These are phyloP conservation scores for Natrix natrix DNA, from an alignment of 2,797 vertebrate species.

Conservation along the genomic window DNA sequence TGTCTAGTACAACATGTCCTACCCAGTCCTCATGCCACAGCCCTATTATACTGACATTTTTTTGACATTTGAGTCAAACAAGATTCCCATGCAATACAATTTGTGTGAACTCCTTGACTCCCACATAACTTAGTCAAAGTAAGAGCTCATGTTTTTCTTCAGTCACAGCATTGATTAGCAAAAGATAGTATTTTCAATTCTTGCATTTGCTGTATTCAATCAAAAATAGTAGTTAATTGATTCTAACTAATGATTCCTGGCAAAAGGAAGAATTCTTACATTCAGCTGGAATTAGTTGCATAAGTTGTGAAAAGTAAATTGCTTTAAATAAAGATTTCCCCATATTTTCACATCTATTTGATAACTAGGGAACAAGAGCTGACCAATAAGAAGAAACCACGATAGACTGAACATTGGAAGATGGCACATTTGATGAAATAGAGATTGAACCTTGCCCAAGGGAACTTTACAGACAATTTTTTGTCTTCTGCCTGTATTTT, in stretches of 20 bases:
- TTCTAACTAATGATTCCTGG: constrained; percentile 23
- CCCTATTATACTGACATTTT: not conserved
- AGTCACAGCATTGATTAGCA: constrained; percentile 26
- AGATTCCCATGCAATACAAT: not conserved
- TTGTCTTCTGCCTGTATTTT: not conserved
- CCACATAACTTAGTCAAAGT: constrained; percentile 24
- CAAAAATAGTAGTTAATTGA: constrained; percentile 43
- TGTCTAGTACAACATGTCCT: not conserved
- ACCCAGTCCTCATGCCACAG: not conserved
- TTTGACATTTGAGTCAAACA: too few species aligned
- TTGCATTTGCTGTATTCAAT: constrained; percentile 24
- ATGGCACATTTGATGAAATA: not conserved
- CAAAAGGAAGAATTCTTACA: constrained; percentile 24
- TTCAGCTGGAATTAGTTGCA: constrained; percentile 30
- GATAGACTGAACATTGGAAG: not conserved
- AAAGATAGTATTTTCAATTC: constrained; percentile 15
- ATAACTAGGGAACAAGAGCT: not conserved
- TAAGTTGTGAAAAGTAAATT: constrained; percentile 16
- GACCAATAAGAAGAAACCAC: not conserved
- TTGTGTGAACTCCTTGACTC: not conserved
- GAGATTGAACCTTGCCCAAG: not conserved
- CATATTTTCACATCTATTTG: not conserved
- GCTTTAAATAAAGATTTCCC: not conserved
- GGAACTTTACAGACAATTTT: not conserved
- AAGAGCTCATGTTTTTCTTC: constrained; percentile 1